A percentile compares a stretch with the other conserved stretches of the same genome.
Evolutionary conservation across 2,888 invertebrate genomes (phyloP).

Genomic region (Sipha maydis): DNA sequence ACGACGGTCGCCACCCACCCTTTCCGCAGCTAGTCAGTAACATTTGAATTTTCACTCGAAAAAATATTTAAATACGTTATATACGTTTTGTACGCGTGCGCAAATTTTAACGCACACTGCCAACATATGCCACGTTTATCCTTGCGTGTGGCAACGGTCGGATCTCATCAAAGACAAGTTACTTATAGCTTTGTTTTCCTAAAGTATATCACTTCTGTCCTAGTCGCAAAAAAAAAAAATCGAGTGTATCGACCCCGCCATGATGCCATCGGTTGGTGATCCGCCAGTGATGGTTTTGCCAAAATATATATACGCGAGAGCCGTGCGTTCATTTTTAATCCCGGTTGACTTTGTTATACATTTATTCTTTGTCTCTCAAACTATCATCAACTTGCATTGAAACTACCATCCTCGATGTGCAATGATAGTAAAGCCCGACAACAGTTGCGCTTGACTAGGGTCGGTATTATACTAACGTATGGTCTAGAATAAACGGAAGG

Average conservation of each 20-base stretch:
- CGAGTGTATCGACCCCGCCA: constrained; percentile 44
- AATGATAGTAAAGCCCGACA: too few species aligned
- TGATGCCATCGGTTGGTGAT: constrained; percentile 45
- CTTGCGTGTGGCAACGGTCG: background rate
- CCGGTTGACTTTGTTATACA: background rate
- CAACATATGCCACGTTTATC: background rate
- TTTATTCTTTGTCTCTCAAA: background rate
- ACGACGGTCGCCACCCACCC: background rate
- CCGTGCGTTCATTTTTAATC: background rate
- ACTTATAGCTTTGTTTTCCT: constrained; percentile 55
- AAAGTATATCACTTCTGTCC: constrained; percentile 2
- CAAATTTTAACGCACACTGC: background rate
- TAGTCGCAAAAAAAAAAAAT: background rate
- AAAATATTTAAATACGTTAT: constrained; percentile 20
- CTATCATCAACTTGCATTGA: background rate
- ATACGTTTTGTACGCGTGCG: background rate
- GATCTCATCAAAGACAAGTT: constrained; percentile 41
- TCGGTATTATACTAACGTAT: too few species aligned
- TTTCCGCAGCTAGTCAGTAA: background rate
- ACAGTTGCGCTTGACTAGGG: too few species aligned
- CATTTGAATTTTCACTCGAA: constrained; percentile 21
- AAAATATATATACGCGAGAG: background rate
- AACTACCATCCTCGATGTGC: too few species aligned
- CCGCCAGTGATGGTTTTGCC: constrained; percentile 57
- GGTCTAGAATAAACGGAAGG: too few species aligned